Evolutionary conservation across 2,888 invertebrate species (phyloP), one percentile per base, ranked within the genome.

Genomic region (Callinectes sapidus): DNA sequence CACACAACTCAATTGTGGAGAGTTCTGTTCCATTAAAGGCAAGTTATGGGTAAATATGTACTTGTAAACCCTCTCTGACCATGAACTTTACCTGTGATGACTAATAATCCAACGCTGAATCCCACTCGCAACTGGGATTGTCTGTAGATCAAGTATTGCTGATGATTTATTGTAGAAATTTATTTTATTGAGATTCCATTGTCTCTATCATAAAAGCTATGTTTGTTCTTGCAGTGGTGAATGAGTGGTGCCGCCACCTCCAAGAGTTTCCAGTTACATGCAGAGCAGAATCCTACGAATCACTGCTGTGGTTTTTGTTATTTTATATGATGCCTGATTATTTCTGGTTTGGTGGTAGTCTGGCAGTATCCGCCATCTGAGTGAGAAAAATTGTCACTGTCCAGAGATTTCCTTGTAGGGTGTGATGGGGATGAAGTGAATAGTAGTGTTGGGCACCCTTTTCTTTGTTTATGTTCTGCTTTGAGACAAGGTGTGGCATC

Each of bases 121-220:
- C 71, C 71, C 71, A 61, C 18, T 71, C 8, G 28, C 71, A 77
- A 28, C 71, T 77, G 71, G 71, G 71, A 77, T 77, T 77, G 71
- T 71, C 6, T 77, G 71, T 77, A n/a, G 71, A 77, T n/a, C 2
- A 77, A 77, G 71, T n/a, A 28, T 8, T 77, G 71, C 71, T 77
- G 71, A 77, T 77, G 32, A 77, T n/a, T 32, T 13, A 28, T 13
- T 28, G 13, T 77, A 77, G 28, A 28, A 61, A 61, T 16, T 10
- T 13, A 1, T 28, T 28, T 32, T 13, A 8, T 28, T 28, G 3
- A 13, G 13, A 77, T 77, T 77, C 13, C 28, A 5, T 28, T 28
- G 71, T 13, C 71, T 61, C 3, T 61, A 61, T 61, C 61, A 3
- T 61, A 23, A 61, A 23, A 61, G 13, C 10, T 10, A 23, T 77